Base-by-base conservation (phyloP, 1,140 invertebrate species). In the Antheraea mylitta region DNA sequence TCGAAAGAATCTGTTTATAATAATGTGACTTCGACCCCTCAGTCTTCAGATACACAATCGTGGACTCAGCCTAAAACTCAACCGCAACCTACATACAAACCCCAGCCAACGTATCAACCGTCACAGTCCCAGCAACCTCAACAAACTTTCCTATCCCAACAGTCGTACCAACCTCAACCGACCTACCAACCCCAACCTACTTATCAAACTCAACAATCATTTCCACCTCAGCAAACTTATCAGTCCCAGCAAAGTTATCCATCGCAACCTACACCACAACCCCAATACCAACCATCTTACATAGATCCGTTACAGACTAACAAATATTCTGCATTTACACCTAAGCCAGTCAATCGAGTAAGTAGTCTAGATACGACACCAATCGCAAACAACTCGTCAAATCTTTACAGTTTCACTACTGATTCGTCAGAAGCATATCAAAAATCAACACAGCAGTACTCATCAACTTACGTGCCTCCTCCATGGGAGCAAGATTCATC, bases 401-500 rank as follows among this genome's bases (percentile, higher is more conserved):
- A 81, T 70, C 85, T 88, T 69, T 86, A 83, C 66, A 81, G 82
- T 18, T 81, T 70, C 53, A 80, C 74, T 63, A 83, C 80, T 66
- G 78, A 87, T 58, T 75, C 81, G 10, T 74, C 80, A 38, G 83
- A 92, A 68, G 81, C 18, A 18, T 86, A 85, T 69, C 80, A 87
- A 62, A 82, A 82, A 45, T 77, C 85, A 13, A 71, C 83, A 58
- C 86, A 86, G 37, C 81, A 86, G 48, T 85, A 80, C 70, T 83
- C 85, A 37, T 89, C 87, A 18, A 81, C 85, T 11, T 92, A 92
- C 68, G 87, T 92, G 7, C 90, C 90, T 64, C 90, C 90, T 58
- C 90, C 90, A 13, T 92, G 90, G 90, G 90, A 92, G 76, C 87
- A 90, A 70, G 90, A 89, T 71, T 69, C 83, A 30, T 78, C 71